These are phyloP conservation scores for Orchestes rusci DNA, from an alignment of 2,888 invertebrate genomes.

Conservation along the genomic window DNA sequence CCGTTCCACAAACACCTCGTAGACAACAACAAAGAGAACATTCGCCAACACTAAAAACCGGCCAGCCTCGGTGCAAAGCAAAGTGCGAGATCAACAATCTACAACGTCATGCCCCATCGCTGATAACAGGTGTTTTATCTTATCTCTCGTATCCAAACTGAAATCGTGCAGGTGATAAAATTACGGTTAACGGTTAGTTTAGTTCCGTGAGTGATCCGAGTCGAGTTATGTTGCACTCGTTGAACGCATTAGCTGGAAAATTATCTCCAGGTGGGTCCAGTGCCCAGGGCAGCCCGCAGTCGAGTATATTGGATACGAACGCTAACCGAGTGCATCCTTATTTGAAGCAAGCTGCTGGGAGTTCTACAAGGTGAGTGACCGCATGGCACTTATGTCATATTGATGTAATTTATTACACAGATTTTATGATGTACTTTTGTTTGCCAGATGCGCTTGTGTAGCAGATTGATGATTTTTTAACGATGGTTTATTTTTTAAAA, in stretches of 20 bases:
- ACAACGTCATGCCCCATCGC: constrained; percentile 20
- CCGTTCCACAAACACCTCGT: too few species aligned
- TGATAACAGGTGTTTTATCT: constrained; percentile 36
- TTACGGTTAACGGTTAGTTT: constrained; percentile 11
- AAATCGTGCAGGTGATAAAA: constrained; percentile 29
- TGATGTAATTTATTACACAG: too few species aligned
- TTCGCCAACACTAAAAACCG: background rate
- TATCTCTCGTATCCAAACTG: constrained; percentile 4
- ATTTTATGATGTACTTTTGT: background rate
- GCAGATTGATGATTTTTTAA: too few species aligned
- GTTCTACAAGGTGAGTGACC: constrained; percentile 34
- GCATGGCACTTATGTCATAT: too few species aligned
- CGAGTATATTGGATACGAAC: constrained; percentile 52
- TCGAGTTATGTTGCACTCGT: constrained; percentile 81
- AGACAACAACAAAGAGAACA: background rate
- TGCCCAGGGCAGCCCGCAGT: constrained; percentile 24
- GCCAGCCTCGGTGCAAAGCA: constrained; percentile 14
- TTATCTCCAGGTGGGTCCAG: constrained; percentile 63
- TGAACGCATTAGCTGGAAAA: constrained; percentile 85
- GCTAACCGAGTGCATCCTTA: constrained; percentile 59
- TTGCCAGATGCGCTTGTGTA: too few species aligned
- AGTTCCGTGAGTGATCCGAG: constrained; percentile 34
- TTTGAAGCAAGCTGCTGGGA: constrained; percentile 44
- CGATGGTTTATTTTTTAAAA: too few species aligned
- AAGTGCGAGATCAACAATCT: constrained; percentile 11